A percentile compares a stretch with the other conserved stretches of the same genome.
phyloP scores from a whole-genome alignment of 2,113 vertebrate species.

The Anas platyrhynchos region DNA sequence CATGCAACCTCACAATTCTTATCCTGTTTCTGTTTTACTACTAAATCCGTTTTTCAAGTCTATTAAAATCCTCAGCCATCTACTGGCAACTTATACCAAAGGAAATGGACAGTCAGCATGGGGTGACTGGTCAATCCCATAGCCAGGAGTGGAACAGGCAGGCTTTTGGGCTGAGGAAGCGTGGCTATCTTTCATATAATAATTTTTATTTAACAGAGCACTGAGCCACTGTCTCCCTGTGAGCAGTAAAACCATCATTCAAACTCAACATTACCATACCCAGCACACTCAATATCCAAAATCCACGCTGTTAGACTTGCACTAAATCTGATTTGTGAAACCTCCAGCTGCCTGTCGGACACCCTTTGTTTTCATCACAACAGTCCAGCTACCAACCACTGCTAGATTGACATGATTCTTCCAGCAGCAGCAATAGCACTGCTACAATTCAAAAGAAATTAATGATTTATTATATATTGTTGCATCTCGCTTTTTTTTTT shows the following conservation, averaged over 20 bases:
- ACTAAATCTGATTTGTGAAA: neutral
- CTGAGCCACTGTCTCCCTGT: neutral
- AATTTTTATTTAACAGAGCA: neutral
- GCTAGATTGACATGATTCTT: neutral
- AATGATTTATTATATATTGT: neutral
- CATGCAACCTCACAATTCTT: neutral
- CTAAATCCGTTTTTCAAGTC: neutral
- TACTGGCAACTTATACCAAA: neutral
- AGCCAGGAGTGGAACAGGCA: neutral
- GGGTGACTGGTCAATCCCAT: neutral
- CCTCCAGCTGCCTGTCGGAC: neutral
- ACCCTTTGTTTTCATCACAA: neutral
- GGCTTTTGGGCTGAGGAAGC: neutral
- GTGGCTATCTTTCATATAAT: neutral
- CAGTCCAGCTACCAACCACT: neutral
- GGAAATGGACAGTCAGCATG: neutral
- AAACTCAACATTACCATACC: neutral
- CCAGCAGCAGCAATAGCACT: neutral
- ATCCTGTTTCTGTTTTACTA: neutral
- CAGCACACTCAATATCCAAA: neutral
- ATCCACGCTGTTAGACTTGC: neutral
- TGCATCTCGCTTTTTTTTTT: neutral
- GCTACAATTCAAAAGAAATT: neutral
- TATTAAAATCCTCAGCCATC: neutral
- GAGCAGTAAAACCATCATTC: neutral